Percentiles rank a stretch among this genome's conserved stretches.
Evolutionary conservation across 30 jellyfish, hydroid and myxozoan species (phyloP).

Genomic region (Morbakka virulenta): DNA sequence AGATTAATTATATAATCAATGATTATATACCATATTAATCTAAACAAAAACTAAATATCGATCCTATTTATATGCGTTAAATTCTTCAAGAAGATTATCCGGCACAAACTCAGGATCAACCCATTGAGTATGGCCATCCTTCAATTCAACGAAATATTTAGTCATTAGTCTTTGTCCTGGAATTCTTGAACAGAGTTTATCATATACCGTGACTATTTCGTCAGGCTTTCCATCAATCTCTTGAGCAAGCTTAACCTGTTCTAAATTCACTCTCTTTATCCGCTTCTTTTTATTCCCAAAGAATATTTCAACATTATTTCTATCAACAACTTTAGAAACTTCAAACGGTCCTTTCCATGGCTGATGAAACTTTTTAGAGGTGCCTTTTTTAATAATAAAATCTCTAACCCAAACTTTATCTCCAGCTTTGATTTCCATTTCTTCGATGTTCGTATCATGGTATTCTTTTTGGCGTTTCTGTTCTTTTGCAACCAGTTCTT

Average conservation of each 20-base stretch:
- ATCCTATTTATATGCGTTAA: conserved; percentile 13
- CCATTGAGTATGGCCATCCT: conserved; percentile 31
- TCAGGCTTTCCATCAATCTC: too few species aligned
- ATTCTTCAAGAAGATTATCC: conserved; percentile 17
- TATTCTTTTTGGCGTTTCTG: not conserved
- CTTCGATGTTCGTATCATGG: not conserved
- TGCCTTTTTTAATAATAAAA: too few species aligned
- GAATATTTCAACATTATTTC: not conserved
- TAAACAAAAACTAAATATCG: not conserved
- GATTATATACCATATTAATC: too few species aligned
- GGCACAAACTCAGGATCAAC: conserved; percentile 24
- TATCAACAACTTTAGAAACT: too few species aligned
- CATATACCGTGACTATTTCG: conserved; percentile 3
- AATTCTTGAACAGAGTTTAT: conserved; percentile 21
- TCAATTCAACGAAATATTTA: conserved; percentile 35
- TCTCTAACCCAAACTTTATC: too few species aligned
- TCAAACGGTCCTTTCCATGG: too few species aligned
- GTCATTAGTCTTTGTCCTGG: too few species aligned
- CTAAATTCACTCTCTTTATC: conserved; percentile 15
- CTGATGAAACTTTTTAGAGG: too few species aligned
- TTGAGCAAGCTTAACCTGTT: conserved; percentile 6
- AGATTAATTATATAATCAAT: too few species aligned
- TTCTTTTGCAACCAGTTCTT: conserved; percentile 13
- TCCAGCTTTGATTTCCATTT: too few species aligned
- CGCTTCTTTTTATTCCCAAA: conserved; percentile 7